These are phyloP conservation scores for Pardosa pseudoannulata DNA, from an alignment of 2,888 invertebrate genomes.

Conservation along the genomic window DNA sequence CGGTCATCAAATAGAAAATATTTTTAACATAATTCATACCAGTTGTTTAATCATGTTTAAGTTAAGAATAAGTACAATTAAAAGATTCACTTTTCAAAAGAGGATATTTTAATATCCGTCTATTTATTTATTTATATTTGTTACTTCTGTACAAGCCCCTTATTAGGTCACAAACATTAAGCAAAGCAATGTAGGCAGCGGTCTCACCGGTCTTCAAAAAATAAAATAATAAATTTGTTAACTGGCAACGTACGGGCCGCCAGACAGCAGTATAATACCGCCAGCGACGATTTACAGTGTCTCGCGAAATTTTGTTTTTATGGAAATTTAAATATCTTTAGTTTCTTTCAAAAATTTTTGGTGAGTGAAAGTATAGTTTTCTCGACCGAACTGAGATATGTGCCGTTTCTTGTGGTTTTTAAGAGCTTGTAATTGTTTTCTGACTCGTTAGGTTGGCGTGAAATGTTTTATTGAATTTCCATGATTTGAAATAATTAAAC, in stretches of 20 bases:
- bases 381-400: too few relatives aligned
- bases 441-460: neutral
- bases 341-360: neutral
- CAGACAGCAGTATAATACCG: conserved; percentile 12
- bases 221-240: conserved; percentile 37
- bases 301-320: conserved; percentile 30
- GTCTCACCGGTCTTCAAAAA: conserved; percentile 51
- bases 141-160: conserved; percentile 23
- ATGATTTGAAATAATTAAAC: neutral
- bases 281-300: conserved; percentile 46
- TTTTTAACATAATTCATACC: too few relatives aligned
- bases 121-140: neutral
- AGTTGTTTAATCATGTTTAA: too few relatives aligned
- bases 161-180: conserved; percentile 54
- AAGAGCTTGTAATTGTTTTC: neutral
- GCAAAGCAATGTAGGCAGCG: conserved; percentile 30
- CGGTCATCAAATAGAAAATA: too few relatives aligned
- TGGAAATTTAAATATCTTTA: conserved; percentile 19
- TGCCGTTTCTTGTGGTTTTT: neutral
- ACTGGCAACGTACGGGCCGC: conserved; percentile 58
- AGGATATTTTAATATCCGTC: neutral
- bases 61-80: too few relatives aligned
- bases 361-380: neutral
- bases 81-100: too few relatives aligned
- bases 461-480: neutral